These are phyloP conservation scores for Anguilla anguilla DNA, from an alignment of 2,797 vertebrate genomes.

Conservation along the genomic window DNA sequence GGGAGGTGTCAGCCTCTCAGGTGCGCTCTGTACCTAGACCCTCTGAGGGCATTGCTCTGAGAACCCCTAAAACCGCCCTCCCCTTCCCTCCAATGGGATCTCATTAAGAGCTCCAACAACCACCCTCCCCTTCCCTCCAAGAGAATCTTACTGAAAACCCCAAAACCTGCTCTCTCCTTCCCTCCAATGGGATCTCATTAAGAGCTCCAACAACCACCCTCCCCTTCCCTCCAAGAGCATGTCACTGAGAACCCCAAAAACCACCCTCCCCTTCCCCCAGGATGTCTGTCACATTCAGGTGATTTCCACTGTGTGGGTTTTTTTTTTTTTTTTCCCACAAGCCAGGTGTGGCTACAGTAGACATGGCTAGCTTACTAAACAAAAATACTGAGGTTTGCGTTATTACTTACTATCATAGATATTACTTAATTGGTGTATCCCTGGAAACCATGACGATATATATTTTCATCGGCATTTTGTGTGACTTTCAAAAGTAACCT, in stretches of 20 bases:
- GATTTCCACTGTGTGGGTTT: not conserved
- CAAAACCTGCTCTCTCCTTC: not conserved
- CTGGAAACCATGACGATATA: not conserved
- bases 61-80: constrained; percentile 14
- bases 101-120: not conserved
- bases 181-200: not conserved
- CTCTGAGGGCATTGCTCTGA: not conserved
- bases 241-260: not conserved
- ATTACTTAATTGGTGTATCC: not conserved
- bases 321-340: not conserved
- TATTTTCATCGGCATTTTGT: not conserved
- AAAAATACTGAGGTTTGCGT: not conserved
- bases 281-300: not conserved
- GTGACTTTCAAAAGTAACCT: not conserved
- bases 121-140: not conserved
- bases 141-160: not conserved
- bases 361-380: not conserved
- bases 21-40: constrained; percentile 9
- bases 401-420: not conserved
- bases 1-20: not conserved
- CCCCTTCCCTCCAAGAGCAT: not conserved
- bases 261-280: not conserved
- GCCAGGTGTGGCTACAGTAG: not conserved
- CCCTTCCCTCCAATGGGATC: constrained; percentile 7
- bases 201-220: not conserved